Percentiles rank a stretch among this genome's conserved stretches.
Evolutionary conservation across 2,888 invertebrate species (phyloP).

Genomic region (Ceraclea dissimilis): DNA sequence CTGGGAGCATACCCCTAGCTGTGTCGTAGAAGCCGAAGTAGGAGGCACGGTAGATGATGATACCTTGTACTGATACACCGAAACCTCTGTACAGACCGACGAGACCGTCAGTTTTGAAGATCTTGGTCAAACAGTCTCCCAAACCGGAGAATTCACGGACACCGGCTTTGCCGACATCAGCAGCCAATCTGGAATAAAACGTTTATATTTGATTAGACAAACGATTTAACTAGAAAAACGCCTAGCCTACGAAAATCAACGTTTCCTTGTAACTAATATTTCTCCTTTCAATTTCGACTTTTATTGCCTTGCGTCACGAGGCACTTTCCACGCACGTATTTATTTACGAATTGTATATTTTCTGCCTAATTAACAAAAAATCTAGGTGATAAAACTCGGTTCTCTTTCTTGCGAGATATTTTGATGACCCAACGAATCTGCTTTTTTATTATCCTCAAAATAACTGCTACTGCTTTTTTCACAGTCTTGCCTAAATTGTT

Average conservation of each 20-base stretch:
- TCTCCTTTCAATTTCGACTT: no score
- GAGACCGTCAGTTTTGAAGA: conserved; percentile 80
- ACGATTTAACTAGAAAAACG: not conserved
- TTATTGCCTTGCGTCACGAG: no score
- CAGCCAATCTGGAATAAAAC: conserved; percentile 39
- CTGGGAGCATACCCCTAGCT: conserved; percentile 87
- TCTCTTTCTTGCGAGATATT: no score
- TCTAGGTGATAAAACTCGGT: no score
- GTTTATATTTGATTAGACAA: no score
- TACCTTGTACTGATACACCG: conserved; percentile 91
- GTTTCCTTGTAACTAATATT: not conserved
- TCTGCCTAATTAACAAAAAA: no score
- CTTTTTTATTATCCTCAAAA: no score
- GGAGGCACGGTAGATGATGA: conserved; percentile 91
- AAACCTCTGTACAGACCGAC: conserved; percentile 88
- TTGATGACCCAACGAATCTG: no score
- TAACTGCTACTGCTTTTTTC: no score
- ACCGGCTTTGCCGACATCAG: conserved; percentile 80
- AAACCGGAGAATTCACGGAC: conserved; percentile 85
- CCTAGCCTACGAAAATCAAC: not conserved
- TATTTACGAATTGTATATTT: no score
- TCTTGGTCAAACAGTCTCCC: conserved; percentile 78
- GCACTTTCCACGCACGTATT: no score
- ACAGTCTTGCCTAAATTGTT: no score
- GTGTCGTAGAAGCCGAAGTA: conserved; percentile 97